Conservation (phyloP, 1,140 invertebrate species). For the Aporrectodea caliginosa region DNA sequence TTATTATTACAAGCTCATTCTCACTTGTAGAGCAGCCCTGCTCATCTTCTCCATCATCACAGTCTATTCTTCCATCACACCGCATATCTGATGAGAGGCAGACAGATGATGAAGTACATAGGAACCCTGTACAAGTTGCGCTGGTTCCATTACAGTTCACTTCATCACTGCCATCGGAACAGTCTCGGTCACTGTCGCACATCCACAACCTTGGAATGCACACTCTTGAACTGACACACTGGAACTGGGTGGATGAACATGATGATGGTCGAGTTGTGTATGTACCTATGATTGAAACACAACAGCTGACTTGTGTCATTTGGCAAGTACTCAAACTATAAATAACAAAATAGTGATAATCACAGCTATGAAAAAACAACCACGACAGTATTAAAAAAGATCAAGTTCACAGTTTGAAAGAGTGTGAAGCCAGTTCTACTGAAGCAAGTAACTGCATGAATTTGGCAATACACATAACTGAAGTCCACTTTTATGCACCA, state of each 20-base stretch:
- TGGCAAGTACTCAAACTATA: no score
- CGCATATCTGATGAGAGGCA: background rate
- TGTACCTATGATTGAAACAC: no score
- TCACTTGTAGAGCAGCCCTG: background rate
- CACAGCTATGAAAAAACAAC: no score
- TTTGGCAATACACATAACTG: no score
- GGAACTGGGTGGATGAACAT: background rate
- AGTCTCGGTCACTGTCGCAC: background rate
- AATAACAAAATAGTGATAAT: no score
- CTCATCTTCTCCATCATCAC: background rate
- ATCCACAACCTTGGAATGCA: background rate
- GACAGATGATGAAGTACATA: background rate
- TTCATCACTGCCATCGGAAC: background rate
- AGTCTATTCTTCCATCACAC: background rate
- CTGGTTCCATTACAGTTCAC: background rate
- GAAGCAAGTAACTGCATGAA: no score
- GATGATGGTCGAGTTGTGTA: background rate
- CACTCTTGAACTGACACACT: background rate
- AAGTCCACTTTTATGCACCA: no score
- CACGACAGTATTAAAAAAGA: no score
- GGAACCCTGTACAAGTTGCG: background rate
- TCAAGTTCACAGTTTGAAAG: no score
- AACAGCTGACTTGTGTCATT: no score
- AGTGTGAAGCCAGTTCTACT: no score
- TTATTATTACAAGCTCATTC: no score